Evolutionary conservation across 2,888 invertebrate species (phyloP), one percentile per base, ranked within the genome.

Genomic region (Pyrgus malvae): DNA sequence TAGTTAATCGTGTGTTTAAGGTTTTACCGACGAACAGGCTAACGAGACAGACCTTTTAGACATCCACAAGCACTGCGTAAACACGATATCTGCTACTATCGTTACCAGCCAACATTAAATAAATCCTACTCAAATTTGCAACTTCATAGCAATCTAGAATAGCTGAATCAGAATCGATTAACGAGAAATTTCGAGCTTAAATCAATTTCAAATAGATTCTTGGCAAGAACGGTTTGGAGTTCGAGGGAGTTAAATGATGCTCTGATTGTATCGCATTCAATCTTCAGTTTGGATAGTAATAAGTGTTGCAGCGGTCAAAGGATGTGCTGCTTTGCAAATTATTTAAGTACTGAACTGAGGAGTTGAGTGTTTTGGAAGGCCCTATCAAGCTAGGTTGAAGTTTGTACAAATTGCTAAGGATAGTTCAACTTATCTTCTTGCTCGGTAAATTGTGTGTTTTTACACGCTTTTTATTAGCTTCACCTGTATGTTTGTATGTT

Each of bases 81-180:
- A 66, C 60, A 66, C 54, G 54, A 46, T 53, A 46, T 54, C 46
- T 37, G 42, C 55, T 57, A 63, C 59, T 66, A 62, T 59, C 59
- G 60, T 61, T 59, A 62, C 65, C 59, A 60, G 63, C 61, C 59
- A 61, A 65, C 61, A 59, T 66, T 67, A 59, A 67, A 66, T 67
- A 59, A 67, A 66, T 65, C 64, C 58, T 50, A 57, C 63, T 68
- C 64, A 69, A 71, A 73, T 74, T 69, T 70, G 72, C 70, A 69
- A 75, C 68, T 72, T 71, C 70, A 71, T 67, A 72, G 71, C 71
- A 72, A 73, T 76, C 66, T 73, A 72, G 72, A 74, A 69, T 69
- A 63, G 73, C 72, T 76, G 72, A 80, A 75, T 80, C 74, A 70
- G 77, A 81, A 77, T 78, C 79, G 80, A 81, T 80, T 82, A 78